A percentile compares a stretch with the other conserved stretches of the same genome.
phyloP scores from a whole-genome alignment of 2,113 vertebrate species.

The Phaethon lepturus region DNA sequence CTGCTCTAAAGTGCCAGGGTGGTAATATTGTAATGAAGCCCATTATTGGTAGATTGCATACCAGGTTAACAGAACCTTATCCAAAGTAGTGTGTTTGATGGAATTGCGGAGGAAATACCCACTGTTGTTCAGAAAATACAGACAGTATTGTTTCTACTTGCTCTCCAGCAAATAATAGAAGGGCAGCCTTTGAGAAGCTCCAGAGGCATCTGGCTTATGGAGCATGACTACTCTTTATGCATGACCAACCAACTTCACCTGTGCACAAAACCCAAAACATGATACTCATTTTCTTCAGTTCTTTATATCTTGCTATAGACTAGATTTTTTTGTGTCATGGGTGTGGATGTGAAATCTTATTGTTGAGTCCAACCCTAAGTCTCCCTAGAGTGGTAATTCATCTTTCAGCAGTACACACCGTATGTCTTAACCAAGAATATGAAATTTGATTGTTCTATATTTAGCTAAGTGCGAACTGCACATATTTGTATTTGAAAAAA shows the following conservation, averaged over 20 bases:
- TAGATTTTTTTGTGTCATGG: not conserved
- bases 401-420: not conserved
- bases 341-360: not conserved
- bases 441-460: not conserved
- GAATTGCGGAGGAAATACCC: not conserved
- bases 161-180: not conserved
- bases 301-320: not conserved
- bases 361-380: not conserved
- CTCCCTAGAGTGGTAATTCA: not conserved
- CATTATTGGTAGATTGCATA: not conserved
- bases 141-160: not conserved
- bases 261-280: not conserved
- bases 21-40: not conserved
- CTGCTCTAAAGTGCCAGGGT: not conserved
- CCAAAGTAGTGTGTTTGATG: not conserved
- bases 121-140: not conserved
- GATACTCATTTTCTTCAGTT: not conserved
- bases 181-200: not conserved
- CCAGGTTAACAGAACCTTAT: not conserved
- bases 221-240: not conserved
- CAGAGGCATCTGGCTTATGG: not conserved
- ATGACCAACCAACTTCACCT: not conserved
- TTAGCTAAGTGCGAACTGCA: not conserved
- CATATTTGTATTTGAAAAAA: not conserved
- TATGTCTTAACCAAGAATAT: not conserved